phyloP scores from a whole-genome alignment of 2,797 vertebrate genomes.

The Arctocebus calabarensis region DNA sequence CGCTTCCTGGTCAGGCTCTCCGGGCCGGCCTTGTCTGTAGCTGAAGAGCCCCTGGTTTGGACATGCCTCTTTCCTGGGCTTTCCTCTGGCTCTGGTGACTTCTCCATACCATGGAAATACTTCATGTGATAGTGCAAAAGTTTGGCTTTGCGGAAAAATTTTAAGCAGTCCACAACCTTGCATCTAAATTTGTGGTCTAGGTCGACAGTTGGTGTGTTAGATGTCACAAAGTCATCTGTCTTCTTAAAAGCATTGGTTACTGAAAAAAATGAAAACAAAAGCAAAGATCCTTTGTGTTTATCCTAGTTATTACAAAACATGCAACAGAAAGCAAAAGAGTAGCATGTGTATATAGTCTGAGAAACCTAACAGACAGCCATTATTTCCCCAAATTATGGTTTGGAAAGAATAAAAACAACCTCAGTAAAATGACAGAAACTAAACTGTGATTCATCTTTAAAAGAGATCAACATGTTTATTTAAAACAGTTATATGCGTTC shows the following conservation, averaged over 20 bases:
- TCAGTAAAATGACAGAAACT: slow-evolving; percentile 35
- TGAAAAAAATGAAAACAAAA: slow-evolving; percentile 83
- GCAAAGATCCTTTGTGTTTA: slow-evolving; percentile 80
- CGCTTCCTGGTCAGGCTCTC: slow-evolving; percentile 93
- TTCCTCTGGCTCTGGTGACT: slow-evolving; percentile 90
- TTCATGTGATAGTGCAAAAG: slow-evolving; percentile 98
- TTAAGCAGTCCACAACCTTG: slow-evolving; percentile 93
- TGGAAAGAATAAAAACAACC: slow-evolving; percentile 28
- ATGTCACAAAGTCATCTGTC: slow-evolving; percentile 90
- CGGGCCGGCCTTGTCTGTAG: slow-evolving; percentile 91
- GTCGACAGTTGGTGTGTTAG: slow-evolving; percentile 93
- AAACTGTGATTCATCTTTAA: slow-evolving; percentile 43
- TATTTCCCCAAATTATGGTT: slow-evolving; percentile 13
- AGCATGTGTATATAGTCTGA: neutral
- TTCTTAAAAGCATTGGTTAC: slow-evolving; percentile 93
- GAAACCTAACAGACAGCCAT: neutral
- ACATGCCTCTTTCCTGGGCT: slow-evolving; percentile 90
- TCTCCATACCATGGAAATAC: slow-evolving; percentile 95
- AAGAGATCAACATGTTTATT: slow-evolving; percentile 9
- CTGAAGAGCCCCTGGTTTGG: slow-evolving; percentile 91
- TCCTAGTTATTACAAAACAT: slow-evolving; percentile 70
- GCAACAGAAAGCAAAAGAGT: slow-evolving; percentile 36
- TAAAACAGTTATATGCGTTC: slow-evolving; percentile 1
- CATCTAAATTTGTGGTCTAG: slow-evolving; percentile 98
- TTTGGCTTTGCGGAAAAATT: slow-evolving; percentile 97